These are phyloP conservation scores for Penaeus japonicus DNA, from an alignment of 1,140 invertebrate genomes.

Conservation along the genomic window DNA sequence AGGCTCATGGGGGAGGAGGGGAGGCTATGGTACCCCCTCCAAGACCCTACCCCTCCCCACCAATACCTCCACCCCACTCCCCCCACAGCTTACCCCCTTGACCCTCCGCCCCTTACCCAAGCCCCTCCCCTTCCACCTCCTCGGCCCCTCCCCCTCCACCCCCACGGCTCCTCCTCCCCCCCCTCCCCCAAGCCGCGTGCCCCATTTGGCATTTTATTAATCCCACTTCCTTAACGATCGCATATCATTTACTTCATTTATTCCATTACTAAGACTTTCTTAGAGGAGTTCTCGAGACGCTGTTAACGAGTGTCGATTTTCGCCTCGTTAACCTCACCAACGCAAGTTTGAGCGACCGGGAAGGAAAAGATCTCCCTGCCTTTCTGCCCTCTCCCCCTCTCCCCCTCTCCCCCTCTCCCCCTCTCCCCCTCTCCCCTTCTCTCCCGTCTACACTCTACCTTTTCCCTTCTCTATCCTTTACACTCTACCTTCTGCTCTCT, in stretches of 20 bases:
- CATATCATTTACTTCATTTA: slow-evolving; percentile 34
- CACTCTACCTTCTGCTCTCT: background rate
- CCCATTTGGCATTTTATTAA: slow-evolving; percentile 2
- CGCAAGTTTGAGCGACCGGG: slow-evolving; percentile 29
- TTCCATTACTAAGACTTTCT: slow-evolving; percentile 27
- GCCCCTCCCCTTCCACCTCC: background rate
- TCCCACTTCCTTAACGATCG: slow-evolving; percentile 36
- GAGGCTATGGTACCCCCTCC: too few species aligned
- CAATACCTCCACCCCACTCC: too few species aligned
- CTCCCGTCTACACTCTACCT: background rate
- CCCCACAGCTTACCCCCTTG: too few species aligned
- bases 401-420: background rate
- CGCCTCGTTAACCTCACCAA: slow-evolving; percentile 20
- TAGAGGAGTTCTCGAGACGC: slow-evolving; percentile 27
- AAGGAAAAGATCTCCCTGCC: background rate
- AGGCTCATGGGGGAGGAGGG: too few species aligned
- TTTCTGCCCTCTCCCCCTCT: too few species aligned
- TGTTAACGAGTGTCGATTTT: slow-evolving; percentile 28
- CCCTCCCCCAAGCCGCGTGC: background rate
- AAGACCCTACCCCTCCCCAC: too few species aligned
- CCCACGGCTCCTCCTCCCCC: too few species aligned
- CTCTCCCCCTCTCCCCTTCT: background rate
- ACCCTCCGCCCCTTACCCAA: too few species aligned
- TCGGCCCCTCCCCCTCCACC: background rate
- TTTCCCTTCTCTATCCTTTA: background rate